phyloP scores from a whole-genome alignment of 2,888 invertebrate genomes.

The Tinea trinotella region DNA sequence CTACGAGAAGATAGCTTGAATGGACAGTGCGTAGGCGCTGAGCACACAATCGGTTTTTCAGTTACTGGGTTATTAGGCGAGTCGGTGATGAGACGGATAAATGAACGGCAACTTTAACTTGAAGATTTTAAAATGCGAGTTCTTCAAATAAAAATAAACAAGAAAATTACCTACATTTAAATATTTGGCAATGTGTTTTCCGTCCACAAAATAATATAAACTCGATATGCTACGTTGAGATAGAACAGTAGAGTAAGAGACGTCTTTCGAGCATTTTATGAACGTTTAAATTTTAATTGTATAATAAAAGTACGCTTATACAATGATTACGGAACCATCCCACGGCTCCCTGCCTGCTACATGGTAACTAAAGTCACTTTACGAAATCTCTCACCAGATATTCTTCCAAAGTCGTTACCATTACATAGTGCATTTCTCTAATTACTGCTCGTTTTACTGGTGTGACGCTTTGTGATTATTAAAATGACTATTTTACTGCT shows the following conservation, averaged over 20 bases:
- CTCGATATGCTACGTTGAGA: constrained; percentile 47
- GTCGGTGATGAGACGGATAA: too few species aligned
- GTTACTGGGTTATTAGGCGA: too few species aligned
- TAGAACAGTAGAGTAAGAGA: constrained; percentile 48
- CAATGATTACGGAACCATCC: constrained; percentile 65
- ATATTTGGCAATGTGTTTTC: constrained; percentile 6
- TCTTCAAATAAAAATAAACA: too few species aligned
- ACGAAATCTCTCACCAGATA: constrained; percentile 5
- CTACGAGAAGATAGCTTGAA: too few species aligned
- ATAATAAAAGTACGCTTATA: constrained; percentile 67
- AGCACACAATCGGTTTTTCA: too few species aligned
- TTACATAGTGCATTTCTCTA: constrained; percentile 67
- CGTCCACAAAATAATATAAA: constrained; percentile 20
- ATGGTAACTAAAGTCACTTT: not conserved
- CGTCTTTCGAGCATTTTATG: constrained; percentile 58
- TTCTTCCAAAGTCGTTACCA: constrained; percentile 24
- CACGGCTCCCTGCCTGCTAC: constrained; percentile 28
- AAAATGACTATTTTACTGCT: constrained; percentile 44
- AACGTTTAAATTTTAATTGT: constrained; percentile 68
- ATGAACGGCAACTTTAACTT: too few species aligned
- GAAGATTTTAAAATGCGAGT: too few species aligned
- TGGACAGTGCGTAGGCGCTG: too few species aligned
- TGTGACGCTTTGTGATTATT: constrained; percentile 60
- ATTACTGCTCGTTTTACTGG: constrained; percentile 59
- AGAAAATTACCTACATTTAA: too few species aligned